phyloP scores from a whole-genome alignment of 1,140 invertebrate genomes.

The Drosophila bocqueti region DNA sequence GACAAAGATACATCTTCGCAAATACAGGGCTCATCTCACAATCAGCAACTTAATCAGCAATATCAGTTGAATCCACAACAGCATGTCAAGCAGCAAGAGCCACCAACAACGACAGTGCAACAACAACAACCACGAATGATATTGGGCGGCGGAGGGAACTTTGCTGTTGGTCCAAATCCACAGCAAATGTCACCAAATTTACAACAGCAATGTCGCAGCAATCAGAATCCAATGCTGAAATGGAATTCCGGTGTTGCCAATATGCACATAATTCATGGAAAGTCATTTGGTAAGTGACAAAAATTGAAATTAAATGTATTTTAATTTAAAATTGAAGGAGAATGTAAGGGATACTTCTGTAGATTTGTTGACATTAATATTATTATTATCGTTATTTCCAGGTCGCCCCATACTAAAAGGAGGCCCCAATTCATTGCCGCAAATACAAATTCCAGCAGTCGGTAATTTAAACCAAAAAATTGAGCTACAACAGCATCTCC shows the following conservation, averaged over 20 bases:
- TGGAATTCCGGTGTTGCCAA: conserved; percentile 63
- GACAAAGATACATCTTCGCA: conserved; percentile 89
- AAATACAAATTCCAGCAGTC: conserved; percentile 26
- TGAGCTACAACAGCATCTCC: conserved; percentile 59
- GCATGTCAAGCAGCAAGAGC: conserved; percentile 30
- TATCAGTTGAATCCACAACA: conserved; percentile 64
- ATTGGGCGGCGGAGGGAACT: conserved; percentile 73
- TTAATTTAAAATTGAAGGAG: neutral
- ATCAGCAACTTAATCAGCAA: conserved; percentile 64
- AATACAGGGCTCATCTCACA: conserved; percentile 26
- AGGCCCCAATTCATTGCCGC: conserved; percentile 44
- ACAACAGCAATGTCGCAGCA: conserved; percentile 48
- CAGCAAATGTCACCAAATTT: conserved; percentile 57
- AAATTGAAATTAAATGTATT: neutral
- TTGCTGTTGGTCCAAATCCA: conserved; percentile 37
- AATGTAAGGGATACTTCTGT: neutral
- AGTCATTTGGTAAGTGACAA: conserved; percentile 59
- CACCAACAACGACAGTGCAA: conserved; percentile 45
- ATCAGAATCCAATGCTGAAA: conserved; percentile 43
- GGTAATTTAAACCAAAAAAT: conserved; percentile 48
- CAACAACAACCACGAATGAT: conserved; percentile 80
- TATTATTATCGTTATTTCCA: neutral
- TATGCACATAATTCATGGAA: conserved; percentile 51
- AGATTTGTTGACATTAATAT: neutral
- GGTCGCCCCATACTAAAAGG: conserved; percentile 83